Percentiles rank a stretch among this genome's conserved stretches.
These are phyloP conservation scores for Podarcis raffonei DNA, from an alignment of 2,113 vertebrate genomes.

Conservation along the genomic window DNA sequence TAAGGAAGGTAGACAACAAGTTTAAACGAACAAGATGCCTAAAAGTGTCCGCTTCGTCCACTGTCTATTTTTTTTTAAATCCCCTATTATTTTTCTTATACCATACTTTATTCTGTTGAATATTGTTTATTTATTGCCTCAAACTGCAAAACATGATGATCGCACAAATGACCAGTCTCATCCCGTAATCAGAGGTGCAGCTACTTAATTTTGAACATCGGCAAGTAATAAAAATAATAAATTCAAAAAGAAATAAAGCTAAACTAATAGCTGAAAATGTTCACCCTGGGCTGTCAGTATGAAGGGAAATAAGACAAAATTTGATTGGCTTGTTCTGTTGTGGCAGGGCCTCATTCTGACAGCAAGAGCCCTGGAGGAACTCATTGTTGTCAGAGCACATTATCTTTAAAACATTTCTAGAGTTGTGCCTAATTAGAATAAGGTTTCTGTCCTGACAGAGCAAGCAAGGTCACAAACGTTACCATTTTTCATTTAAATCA, in stretches of 20 bases:
- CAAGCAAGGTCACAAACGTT: neutral
- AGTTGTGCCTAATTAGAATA: constrained; percentile 4
- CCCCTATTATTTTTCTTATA: neutral
- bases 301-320: constrained; percentile 12
- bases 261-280: constrained; percentile 12
- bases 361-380: neutral
- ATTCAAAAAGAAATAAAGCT: neutral
- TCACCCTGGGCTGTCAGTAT: neutral
- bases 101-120: neutral
- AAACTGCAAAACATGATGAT: neutral
- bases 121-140: neutral
- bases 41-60: neutral
- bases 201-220: neutral
- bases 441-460: constrained; percentile 10
- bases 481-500: neutral
- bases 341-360: constrained; percentile 6
- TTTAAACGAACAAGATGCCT: neutral
- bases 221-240: neutral
- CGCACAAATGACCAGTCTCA: neutral
- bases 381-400: constrained; percentile 15
- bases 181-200: neutral
- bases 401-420: constrained; percentile 27
- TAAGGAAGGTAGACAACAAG: neutral
- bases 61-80: neutral
- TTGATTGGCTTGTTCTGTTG: neutral